These are phyloP conservation scores for Chinchilla lanigera DNA, from an alignment of 2,113 vertebrate species.

Conservation along the genomic window DNA sequence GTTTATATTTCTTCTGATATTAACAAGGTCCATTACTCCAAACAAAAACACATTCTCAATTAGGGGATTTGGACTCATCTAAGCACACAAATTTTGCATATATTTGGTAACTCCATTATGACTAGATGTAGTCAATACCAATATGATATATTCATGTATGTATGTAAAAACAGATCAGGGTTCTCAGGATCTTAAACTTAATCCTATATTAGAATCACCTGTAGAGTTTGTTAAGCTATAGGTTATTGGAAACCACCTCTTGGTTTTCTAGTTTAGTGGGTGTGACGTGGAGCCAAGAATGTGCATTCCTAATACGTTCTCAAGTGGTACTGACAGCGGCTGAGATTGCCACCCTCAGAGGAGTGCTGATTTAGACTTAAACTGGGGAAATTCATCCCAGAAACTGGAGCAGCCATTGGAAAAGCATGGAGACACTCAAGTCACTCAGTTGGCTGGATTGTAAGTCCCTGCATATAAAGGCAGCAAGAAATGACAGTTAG, in stretches of 20 bases:
- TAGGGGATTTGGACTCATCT: not conserved
- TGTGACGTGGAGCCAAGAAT: not conserved
- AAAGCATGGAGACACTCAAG: not conserved
- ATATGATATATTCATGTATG: not conserved
- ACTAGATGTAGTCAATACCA: not conserved
- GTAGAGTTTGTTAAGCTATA: not conserved
- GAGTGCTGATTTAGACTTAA: not conserved
- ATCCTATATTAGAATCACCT: not conserved
- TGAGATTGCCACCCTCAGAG: not conserved
- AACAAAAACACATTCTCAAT: constrained; percentile 20
- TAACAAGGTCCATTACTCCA: not conserved
- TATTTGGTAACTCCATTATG: constrained; percentile 30
- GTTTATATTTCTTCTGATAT: constrained; percentile 15
- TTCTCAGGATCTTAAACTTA: not conserved
- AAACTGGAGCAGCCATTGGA: not conserved
- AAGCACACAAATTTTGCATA: not conserved
- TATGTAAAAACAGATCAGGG: not conserved
- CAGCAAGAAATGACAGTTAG: not conserved
- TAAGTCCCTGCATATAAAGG: not conserved
- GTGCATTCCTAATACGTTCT: not conserved
- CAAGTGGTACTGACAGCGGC: not conserved
- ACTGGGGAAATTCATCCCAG: not conserved
- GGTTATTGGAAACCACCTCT: not conserved
- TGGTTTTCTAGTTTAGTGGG: not conserved
- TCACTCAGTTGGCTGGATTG: not conserved